Percentiles rank a stretch among this genome's conserved stretches.
Evolutionary conservation across 2,113 vertebrate species (phyloP).

Genomic region (Cyanistes caeruleus): DNA sequence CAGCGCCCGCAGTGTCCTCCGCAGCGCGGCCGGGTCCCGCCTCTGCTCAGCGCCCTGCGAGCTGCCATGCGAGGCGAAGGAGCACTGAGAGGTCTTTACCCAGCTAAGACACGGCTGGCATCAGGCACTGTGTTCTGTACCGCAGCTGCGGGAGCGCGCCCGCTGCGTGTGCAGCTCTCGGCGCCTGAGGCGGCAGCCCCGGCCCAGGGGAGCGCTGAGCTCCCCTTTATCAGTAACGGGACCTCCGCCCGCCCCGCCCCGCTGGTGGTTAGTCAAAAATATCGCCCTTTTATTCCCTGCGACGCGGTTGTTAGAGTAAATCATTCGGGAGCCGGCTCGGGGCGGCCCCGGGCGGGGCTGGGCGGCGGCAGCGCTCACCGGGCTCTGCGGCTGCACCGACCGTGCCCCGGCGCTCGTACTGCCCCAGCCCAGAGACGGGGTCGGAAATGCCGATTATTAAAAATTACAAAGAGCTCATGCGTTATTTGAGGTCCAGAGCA

Average conservation of each 20-base stretch:
- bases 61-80: background rate
- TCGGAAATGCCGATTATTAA: background rate
- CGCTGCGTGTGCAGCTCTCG: rapidly evolving
- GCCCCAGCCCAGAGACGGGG: rapidly evolving
- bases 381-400: background rate
- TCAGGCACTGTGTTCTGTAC: rapidly evolving
- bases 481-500: background rate
- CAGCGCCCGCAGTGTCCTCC: rapidly evolving
- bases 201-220: background rate
- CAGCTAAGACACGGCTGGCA: rapidly evolving
- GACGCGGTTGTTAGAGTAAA: too few species aligned
- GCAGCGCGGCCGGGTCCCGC: rapidly evolving
- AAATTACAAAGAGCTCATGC: rapidly evolving
- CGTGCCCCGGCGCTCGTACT: rapidly evolving
- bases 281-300: rapidly evolving
- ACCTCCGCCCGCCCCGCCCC: background rate
- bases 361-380: background rate
- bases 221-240: rapidly evolving
- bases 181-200: background rate
- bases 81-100: rapidly evolving
- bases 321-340: too few species aligned
- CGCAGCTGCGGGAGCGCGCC: rapidly evolving
- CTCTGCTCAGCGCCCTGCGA: rapidly evolving
- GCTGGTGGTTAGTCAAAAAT: rapidly evolving
- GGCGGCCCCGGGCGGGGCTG: background rate